A percentile compares a stretch with the other conserved stretches of the same genome.
Conservation (phyloP, 2,797 vertebrate genomes). For the Salmo trutta region DNA sequence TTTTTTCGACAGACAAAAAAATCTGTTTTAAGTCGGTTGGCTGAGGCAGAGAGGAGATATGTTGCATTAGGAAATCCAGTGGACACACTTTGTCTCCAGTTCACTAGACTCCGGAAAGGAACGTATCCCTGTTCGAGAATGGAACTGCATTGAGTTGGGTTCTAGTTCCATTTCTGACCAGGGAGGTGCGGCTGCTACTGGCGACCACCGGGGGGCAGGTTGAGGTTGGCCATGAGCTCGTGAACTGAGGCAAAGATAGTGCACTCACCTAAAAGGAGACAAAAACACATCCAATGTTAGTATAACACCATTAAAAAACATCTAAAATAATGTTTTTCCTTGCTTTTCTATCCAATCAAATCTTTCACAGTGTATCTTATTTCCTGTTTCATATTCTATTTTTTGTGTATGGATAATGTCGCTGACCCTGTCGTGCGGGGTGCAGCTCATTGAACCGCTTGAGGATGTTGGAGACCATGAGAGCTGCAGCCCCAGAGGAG, state of each 20-base stretch:
- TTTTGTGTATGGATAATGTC: neutral
- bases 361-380: neutral
- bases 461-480: slow-evolving; percentile 97
- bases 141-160: neutral
- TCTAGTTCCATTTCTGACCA: neutral
- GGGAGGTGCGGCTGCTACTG: slow-evolving; percentile 67
- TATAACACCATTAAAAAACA: neutral
- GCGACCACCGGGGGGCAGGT: slow-evolving; percentile 89
- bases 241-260: slow-evolving; percentile 98
- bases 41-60: slow-evolving; percentile 46
- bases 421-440: slow-evolving; percentile 90
- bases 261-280: slow-evolving; percentile 89
- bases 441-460: slow-evolving; percentile 98
- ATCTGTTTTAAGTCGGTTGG: slow-evolving; percentile 48
- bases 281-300: slow-evolving; percentile 28
- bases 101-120: slow-evolving; percentile 8
- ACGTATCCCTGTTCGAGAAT: slow-evolving; percentile 1
- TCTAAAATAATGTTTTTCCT: neutral
- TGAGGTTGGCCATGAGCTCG: slow-evolving; percentile 97
- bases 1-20: slow-evolving; percentile 54
- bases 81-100: slow-evolving; percentile 21
- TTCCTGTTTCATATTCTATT: neutral
- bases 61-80: slow-evolving; percentile 65
- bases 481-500: slow-evolving; percentile 93
- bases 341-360: neutral